A percentile compares a stretch with the other conserved stretches of the same genome.
Conservation (phyloP, 2,797 vertebrate genomes). For the Megalops cyprinoides region DNA sequence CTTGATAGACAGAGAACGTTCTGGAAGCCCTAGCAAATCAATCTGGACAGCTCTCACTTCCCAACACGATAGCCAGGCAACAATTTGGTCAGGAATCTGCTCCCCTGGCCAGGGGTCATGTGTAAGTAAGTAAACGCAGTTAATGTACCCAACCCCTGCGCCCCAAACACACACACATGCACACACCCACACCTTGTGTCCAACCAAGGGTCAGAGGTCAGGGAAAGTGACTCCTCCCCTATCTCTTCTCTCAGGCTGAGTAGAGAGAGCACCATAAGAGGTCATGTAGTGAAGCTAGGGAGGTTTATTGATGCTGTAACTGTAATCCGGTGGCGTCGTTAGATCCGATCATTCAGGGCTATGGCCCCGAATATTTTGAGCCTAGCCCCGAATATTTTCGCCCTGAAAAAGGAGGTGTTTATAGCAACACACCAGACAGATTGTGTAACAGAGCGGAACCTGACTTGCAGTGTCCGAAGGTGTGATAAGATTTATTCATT, state of each 20-base stretch:
- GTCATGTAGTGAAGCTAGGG: neutral
- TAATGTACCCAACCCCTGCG: too few species aligned
- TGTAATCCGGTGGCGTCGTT: too few species aligned
- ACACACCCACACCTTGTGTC: too few species aligned
- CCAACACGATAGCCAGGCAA: neutral
- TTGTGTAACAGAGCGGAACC: too few species aligned
- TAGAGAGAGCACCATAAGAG: neutral
- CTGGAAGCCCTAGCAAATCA: neutral
- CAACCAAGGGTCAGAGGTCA: neutral
- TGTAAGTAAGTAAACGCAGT: neutral
- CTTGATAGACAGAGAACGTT: neutral
- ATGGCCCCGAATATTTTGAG: too few species aligned
- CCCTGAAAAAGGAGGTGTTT: too few species aligned
- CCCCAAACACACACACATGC: too few species aligned
- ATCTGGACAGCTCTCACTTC: neutral
- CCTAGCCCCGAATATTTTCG: too few species aligned
- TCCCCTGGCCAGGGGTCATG: neutral
- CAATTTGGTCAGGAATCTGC: neutral
- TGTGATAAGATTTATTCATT: too few species aligned
- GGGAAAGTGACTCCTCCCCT: neutral
- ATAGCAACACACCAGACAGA: too few species aligned
- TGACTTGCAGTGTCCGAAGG: too few species aligned
- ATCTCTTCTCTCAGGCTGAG: neutral
- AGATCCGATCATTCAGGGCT: too few species aligned
- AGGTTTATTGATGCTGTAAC: neutral